These are phyloP conservation scores for Synanthedon andrenaeformis DNA, from an alignment of 2,888 invertebrate species.

Conservation along the genomic window DNA sequence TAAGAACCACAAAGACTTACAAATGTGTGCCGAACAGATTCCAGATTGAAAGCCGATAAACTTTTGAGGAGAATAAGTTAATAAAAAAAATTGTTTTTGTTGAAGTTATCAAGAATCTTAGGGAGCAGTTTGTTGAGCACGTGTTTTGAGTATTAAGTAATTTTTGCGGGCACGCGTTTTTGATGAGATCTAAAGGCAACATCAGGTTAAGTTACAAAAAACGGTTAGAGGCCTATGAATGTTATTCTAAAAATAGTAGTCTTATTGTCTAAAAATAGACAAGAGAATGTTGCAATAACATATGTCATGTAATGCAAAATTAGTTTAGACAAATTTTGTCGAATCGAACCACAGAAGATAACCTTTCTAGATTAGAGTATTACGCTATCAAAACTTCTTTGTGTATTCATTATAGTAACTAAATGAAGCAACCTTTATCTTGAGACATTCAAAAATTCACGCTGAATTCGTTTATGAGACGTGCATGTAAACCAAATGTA, in stretches of 20 bases:
- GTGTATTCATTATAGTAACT: too few relatives aligned
- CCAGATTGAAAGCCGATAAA: conserved; percentile 63
- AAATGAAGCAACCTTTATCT: too few relatives aligned
- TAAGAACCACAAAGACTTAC: conserved; percentile 50
- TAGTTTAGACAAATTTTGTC: too few relatives aligned
- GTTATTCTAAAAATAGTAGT: neutral
- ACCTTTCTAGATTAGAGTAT: too few relatives aligned
- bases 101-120: conserved; percentile 36
- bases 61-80: conserved; percentile 49
- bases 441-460: too few relatives aligned
- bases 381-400: too few relatives aligned
- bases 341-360: too few relatives aligned
- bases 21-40: conserved; percentile 66
- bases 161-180: conserved; percentile 27
- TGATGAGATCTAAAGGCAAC: neutral
- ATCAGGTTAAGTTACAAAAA: too few relatives aligned
- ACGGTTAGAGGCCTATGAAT: neutral
- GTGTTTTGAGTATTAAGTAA: conserved; percentile 56
- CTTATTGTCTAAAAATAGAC: neutral
- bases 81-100: conserved; percentile 15
- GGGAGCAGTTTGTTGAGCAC: conserved; percentile 39
- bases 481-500: too few relatives aligned
- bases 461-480: too few relatives aligned
- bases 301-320: too few relatives aligned
- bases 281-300: too few relatives aligned